Percentiles rank a stretch among this genome's conserved stretches.
Evolutionary conservation across 2,888 invertebrate species (phyloP).

Genomic region (Agrotis ipsilon): DNA sequence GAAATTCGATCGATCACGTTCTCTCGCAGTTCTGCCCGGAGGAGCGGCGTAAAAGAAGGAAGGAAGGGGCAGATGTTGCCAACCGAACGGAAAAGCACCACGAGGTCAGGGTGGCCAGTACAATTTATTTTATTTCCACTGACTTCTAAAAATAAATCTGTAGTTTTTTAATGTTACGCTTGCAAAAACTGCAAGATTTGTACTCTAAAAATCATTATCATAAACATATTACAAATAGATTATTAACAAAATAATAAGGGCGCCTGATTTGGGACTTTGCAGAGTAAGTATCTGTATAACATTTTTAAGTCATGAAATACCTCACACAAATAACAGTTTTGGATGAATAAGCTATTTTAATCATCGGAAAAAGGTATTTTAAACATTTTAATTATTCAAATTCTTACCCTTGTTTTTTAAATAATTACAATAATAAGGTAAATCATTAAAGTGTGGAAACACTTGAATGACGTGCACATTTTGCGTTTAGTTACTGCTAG

Average conservation of each 20-base stretch:
- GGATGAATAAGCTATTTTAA: background rate
- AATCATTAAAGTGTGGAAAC: constrained; percentile 63
- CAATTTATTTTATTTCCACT: constrained; percentile 58
- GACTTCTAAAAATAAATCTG: constrained; percentile 55
- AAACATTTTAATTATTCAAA: background rate
- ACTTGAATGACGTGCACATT: constrained; percentile 73
- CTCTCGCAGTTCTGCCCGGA: constrained; percentile 88
- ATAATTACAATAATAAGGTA: constrained; percentile 48
- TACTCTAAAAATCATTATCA: background rate
- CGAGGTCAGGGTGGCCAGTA: constrained; percentile 85
- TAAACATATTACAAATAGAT: background rate
- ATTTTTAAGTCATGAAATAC: background rate
- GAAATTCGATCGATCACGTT: constrained; percentile 91
- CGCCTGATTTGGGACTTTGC: background rate
- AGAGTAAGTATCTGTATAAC: background rate
- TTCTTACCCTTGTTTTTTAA: constrained; percentile 27
- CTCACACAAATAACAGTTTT: background rate
- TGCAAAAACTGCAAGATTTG: background rate
- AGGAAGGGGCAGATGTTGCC: constrained; percentile 89
- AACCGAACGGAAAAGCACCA: constrained; percentile 85
- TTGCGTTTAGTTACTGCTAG: constrained; percentile 71
- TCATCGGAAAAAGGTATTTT: background rate
- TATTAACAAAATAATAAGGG: background rate
- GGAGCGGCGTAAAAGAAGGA: constrained; percentile 91
- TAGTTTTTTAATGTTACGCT: background rate